Evolutionary conservation across 2,797 vertebrate species (phyloP), one percentile per base, ranked within the genome.

Genomic region (Halcyon smyrnensis): DNA sequence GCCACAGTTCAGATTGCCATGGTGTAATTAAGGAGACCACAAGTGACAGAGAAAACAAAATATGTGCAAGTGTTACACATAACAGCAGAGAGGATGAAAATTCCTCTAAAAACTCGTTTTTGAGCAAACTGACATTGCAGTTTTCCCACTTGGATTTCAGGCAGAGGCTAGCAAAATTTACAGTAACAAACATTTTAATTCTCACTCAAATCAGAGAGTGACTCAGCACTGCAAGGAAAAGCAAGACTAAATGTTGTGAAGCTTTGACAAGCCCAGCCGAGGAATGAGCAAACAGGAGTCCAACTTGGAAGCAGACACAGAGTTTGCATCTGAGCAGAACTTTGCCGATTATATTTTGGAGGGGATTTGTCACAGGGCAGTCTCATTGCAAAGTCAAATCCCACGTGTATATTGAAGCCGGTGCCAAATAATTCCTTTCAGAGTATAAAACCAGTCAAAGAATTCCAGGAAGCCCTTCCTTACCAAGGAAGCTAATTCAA

Each of bases 141-240:
- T 34, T 91, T 91, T 77, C 43, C 68, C 60, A 39, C 62, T 93
- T 71, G 91, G 81, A 85, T 90, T 90, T 95, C 77, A 94, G 86
- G 85, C 88, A 92, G 81, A 70, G 89, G 91, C 75, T 36, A 95
- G 34, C 86, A 95, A 94, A 85, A 90, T 80, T 95, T 85, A 90
- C 88, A 90, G 93, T 87, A 93, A 96, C 64, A 89, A 95, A 89
- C 83, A 70, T 75, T 87, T 71, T 54, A 89, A 80, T 89, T 92
- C 78, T 95, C 84, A 68, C 88, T 93, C 81, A 81, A 69, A 90
- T 90, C 93, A 73, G 73, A 79, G 88, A 71, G 85, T 96, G 96
- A 97, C 88, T 97, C 96, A 97, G 94, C 91, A 93, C 37, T 87
- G 90, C 94, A 93, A 95, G 94, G 93, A 92, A 95, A 93, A 95